A percentile compares a stretch with the other conserved stretches of the same genome.
Evolutionary conservation across 1,140 invertebrate genomes (phyloP).

Genomic region (Drosophila parabipectinata): DNA sequence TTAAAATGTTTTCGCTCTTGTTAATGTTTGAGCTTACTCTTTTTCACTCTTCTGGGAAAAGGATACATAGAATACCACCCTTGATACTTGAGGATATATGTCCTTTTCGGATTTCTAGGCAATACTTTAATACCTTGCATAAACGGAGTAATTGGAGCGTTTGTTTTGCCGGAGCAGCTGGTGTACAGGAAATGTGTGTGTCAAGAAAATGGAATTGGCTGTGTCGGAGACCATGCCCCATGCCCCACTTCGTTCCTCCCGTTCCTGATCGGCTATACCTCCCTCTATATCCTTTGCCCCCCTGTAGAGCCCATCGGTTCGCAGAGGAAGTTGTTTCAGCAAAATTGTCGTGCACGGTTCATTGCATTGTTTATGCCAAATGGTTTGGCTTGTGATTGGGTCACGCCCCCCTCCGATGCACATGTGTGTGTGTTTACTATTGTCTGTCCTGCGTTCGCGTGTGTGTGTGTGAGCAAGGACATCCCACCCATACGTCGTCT

Average conservation of each 20-base stretch:
- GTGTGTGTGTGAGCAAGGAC: constrained; percentile 19
- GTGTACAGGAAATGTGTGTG: constrained; percentile 34
- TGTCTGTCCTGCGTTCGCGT: not conserved
- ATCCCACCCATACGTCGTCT: constrained; percentile 42
- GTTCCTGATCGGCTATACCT: not conserved
- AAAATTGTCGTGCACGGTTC: constrained; percentile 59
- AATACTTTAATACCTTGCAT: constrained; percentile 15
- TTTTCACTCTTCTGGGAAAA: not conserved
- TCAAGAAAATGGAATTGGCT: constrained; percentile 63
- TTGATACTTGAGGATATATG: not conserved
- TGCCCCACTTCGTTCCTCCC: constrained; percentile 1
- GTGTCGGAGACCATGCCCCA: constrained; percentile 30
- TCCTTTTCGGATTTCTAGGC: not conserved
- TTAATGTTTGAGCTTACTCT: not conserved
- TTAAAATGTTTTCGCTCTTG: not conserved
- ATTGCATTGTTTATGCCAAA: constrained; percentile 71
- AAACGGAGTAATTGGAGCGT: constrained; percentile 30
- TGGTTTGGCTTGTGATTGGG: constrained; percentile 59
- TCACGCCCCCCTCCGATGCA: constrained; percentile 32
- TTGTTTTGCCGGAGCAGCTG: constrained; percentile 28
- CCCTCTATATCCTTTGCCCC: constrained; percentile 9
- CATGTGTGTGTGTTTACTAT: constrained; percentile 7
- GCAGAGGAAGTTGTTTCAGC: constrained; percentile 55
- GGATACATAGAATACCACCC: not conserved
- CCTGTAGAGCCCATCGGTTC: constrained; percentile 20